Evolutionary conservation across 2,888 invertebrate species (phyloP), one percentile per base, ranked within the genome.

Genomic region (Acronicta alni): DNA sequence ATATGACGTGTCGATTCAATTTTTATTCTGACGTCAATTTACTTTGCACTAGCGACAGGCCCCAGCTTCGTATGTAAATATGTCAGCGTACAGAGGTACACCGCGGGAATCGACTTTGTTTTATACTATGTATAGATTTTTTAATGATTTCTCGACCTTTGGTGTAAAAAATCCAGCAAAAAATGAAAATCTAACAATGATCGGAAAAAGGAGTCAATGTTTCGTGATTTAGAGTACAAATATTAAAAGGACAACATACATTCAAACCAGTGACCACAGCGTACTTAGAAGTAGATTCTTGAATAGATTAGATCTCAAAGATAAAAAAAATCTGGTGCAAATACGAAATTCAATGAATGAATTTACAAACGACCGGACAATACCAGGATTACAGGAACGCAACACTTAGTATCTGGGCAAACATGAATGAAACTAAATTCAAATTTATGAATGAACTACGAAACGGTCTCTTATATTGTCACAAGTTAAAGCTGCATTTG

Each of bases 401-500:
- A 70, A 60, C 51, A 61, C 76, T 78, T 68, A 64, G 62, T 71
- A 52, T 68, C 76, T 75, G 77, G 72, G 71, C 75, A 77, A 80
- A 79, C 79, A 83, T 84, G 81, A 88, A 87, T 85, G 83, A 81
- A 81, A 54, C 45, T 81, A 77, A 87, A 88, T 84, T 81, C 78
- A 79, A 53, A 16, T 53, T 69, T 66, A 75, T 78, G 71, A 75
- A 78, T 80, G 76, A 74, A 76, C 57, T 51, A 38, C 44, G 57
- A 47, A 67, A 69, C 67, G 63, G 66, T 63, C 51, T 32, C 51
- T 17, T 41, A 43, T 39, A 71, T 77, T 77, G 73, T 77, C 59
- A 66, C 69, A 71, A 60, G 64, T 58, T 83, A 88, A 89, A 83
- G 75, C 87, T 71, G 79, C 85, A 84, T 85, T 90, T 88, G 87